These are phyloP conservation scores for Heliconius erato DNA, from an alignment of 2,888 invertebrate genomes.

Conservation along the genomic window DNA sequence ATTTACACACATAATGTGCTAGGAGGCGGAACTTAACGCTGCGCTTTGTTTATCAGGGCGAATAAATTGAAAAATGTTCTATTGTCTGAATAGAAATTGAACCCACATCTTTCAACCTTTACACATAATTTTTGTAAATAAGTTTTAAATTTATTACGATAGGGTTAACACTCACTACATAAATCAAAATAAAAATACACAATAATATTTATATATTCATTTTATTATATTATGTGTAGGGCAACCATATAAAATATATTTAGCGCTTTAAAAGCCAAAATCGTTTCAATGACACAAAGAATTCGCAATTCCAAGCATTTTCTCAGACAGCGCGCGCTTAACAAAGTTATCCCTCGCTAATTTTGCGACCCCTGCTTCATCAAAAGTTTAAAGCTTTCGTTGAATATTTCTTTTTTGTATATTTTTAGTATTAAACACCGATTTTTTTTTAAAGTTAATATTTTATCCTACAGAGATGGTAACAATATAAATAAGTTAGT, in stretches of 20 bases:
- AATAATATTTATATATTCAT: background rate
- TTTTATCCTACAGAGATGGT: too few species aligned
- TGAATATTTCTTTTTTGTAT: background rate
- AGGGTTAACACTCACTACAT: background rate
- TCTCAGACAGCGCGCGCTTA: slow-evolving; percentile 32
- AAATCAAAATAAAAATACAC: background rate
- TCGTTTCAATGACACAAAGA: slow-evolving; percentile 33
- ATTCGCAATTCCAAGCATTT: slow-evolving; percentile 37
- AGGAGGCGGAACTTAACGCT: background rate
- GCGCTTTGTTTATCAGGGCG: background rate
- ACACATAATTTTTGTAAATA: background rate
- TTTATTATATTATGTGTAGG: background rate
- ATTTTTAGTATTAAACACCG: background rate
- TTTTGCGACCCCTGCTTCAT: slow-evolving; percentile 38
- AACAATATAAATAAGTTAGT: too few species aligned
- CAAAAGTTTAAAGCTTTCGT: slow-evolving; percentile 36
- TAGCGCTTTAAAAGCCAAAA: slow-evolving; percentile 19
- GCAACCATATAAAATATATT: slow-evolving; percentile 20
- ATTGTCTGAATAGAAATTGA: background rate
- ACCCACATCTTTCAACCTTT: background rate
- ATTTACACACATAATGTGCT: background rate
- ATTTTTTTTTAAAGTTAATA: too few species aligned
- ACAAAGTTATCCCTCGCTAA: slow-evolving; percentile 50
- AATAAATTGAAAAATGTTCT: background rate
- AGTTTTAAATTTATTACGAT: background rate